Evolutionary conservation across 2,888 invertebrate species (phyloP).

Genomic region (Petrophora chlorosata): DNA sequence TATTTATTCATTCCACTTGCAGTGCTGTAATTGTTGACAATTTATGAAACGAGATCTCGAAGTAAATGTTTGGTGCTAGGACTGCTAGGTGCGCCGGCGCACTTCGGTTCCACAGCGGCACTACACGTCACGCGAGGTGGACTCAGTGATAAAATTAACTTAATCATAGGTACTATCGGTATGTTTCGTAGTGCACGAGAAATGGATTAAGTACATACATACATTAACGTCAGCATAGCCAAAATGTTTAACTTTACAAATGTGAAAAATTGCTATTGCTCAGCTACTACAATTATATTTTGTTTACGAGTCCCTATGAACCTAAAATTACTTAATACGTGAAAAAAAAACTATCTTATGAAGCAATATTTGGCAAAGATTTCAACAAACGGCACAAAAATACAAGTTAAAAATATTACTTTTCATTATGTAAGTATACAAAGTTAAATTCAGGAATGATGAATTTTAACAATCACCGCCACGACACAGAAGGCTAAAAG

Average conservation of each 20-base stretch:
- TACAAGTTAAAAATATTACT: conserved; percentile 34
- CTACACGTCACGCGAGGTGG: conserved; percentile 49
- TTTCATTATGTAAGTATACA: conserved; percentile 28
- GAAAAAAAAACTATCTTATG: conserved; percentile 43
- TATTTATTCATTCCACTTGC: conserved; percentile 72
- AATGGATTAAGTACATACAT: conserved; percentile 46
- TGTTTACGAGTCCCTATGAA: conserved; percentile 35
- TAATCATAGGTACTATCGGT: conserved; percentile 33
- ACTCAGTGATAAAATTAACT: conserved; percentile 35
- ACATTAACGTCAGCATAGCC: conserved; percentile 39
- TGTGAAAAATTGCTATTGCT: conserved; percentile 15
- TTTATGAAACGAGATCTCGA: conserved; percentile 71
- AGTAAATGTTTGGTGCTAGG: too few relatives aligned
- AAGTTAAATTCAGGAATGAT: conserved; percentile 40
- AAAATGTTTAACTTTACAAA: conserved; percentile 29
- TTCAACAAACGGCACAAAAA: conserved; percentile 43
- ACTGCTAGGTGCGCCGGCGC: conserved; percentile 38
- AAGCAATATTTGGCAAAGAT: conserved; percentile 55
- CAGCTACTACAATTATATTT: conserved; percentile 14
- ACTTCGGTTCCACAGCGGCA: conserved; percentile 58
- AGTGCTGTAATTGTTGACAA: conserved; percentile 73
- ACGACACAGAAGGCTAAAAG: conserved; percentile 26
- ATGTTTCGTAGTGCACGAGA: conserved; percentile 32
- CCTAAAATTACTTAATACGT: conserved; percentile 32
- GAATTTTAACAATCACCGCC: conserved; percentile 33